A percentile compares a stretch with the other conserved stretches of the same genome.
Evolutionary conservation across 2,113 vertebrate species (phyloP).

Genomic region (Eudyptes chrysolophus): DNA sequence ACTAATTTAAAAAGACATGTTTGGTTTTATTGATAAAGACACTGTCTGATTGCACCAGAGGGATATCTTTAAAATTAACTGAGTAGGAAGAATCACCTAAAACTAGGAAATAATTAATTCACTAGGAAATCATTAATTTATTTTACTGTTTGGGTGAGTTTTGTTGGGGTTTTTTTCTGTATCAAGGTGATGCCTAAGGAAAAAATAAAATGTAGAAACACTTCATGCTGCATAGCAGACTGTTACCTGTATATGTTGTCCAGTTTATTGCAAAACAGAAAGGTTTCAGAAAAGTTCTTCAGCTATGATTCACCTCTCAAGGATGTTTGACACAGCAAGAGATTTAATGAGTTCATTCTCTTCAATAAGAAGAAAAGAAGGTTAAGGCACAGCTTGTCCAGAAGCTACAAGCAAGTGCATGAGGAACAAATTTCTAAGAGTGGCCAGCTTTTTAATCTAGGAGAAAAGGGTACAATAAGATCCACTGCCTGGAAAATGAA

Average conservation of each 20-base stretch:
- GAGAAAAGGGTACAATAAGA: background rate
- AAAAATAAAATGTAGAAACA: background rate
- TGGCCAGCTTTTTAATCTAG: background rate
- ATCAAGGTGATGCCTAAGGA: background rate
- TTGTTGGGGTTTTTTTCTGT: rapidly evolving
- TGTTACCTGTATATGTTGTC: background rate
- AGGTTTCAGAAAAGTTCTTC: background rate
- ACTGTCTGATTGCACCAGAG: rapidly evolving
- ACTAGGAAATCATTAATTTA: background rate
- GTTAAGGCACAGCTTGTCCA: background rate
- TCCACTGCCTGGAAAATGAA: background rate
- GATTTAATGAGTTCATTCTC: background rate
- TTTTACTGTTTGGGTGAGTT: background rate
- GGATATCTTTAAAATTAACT: background rate
- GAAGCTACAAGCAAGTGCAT: background rate
- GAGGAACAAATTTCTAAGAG: background rate
- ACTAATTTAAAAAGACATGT: rapidly evolving
- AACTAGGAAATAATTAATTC: background rate
- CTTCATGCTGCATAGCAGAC: background rate
- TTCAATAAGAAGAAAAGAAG: background rate
- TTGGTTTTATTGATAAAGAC: background rate
- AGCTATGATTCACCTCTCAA: background rate
- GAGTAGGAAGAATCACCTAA: background rate
- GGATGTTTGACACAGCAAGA: background rate
- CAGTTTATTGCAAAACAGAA: background rate